A percentile compares a stretch with the other conserved stretches of the same genome.
Conservation (phyloP, 2,888 invertebrate genomes). For the Cepaea hortensis region DNA sequence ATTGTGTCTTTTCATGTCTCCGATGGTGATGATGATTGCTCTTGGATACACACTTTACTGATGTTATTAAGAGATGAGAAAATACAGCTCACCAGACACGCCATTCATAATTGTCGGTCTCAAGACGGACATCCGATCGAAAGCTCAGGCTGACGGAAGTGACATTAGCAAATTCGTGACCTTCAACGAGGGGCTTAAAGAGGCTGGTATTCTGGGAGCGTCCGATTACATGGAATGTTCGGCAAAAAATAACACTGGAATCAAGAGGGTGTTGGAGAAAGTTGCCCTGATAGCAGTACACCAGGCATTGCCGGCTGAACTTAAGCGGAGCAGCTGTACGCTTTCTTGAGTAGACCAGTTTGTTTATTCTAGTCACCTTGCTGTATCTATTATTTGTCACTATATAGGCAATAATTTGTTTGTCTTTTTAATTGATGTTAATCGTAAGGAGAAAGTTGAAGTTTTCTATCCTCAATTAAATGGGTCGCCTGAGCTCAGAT, state of each 20-base stretch:
- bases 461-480: no score
- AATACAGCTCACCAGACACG: constrained; percentile 18
- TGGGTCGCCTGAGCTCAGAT: no score
- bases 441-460: background rate
- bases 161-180: constrained; percentile 43
- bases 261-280: constrained; percentile 62
- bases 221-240: constrained; percentile 66
- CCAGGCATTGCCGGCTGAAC: constrained; percentile 29
- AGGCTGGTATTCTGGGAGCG: constrained; percentile 61
- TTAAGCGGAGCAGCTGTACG: constrained; percentile 52
- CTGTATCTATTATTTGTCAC: background rate
- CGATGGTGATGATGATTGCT: background rate
- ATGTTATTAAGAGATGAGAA: constrained; percentile 28
- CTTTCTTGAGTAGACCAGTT: constrained; percentile 18
- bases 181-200: constrained; percentile 57
- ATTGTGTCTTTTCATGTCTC: background rate
- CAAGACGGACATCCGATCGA: constrained; percentile 32
- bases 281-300: constrained; percentile 53
- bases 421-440: background rate
- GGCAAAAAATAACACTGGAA: constrained; percentile 58
- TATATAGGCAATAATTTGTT: background rate
- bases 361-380: background rate
- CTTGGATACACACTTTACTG: background rate
- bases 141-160: constrained; percentile 41
- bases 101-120: constrained; percentile 33